Base-by-base conservation (phyloP, 2,113 vertebrate species). In the Sisor rabdophorus region DNA sequence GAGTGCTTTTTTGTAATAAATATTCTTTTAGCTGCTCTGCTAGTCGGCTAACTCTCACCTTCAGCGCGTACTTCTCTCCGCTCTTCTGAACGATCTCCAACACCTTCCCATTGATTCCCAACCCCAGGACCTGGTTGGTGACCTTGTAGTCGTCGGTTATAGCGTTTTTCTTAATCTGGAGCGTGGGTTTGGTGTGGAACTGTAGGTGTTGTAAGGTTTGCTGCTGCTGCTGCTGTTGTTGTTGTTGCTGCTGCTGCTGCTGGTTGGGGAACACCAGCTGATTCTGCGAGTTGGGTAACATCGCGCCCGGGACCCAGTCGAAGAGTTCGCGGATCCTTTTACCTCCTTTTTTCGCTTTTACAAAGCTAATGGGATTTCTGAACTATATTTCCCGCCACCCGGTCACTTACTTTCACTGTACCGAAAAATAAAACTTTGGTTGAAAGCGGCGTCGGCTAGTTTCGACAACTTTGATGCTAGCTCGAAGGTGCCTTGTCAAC, bases 141-240 rank as follows among this genome's bases (percentile, higher is more conserved):
- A 98, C 94, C 92, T 94, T 95, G 93, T 98, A 98, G 71, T 98
- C 95, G 78, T 97, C 95, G 24, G 94, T 95, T 81, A 98, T 97
- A 85, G 95, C 95, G 81, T 94, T 95, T 82, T 93, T 98, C 89
- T 93, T 95, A 73, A 96, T 95, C 87, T 91, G 93, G 78, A 95
- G 90, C 79, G 83, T 86, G 67, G 92, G 88, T 88, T 91, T 95
- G 68, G 87, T 86, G 70, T 93, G 85, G 80, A 93, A 92, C 84
- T 90, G 89, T 11, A 88, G 86, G 70, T 88, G 91, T 48, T 90
- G 89, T 19, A 71, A 16, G 0, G 24, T 15, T 19, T 47, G 71
- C 36, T 58, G 71, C 1, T 56, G 32, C 2, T 32, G 26, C 8
- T 85, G 81, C 15, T 81, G 87, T 52, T 89, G 91, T 2, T 79